Evolutionary conservation across 53 echinoderm and acorn worm genomes (phyloP).

Genomic region (Apostichopus leukothele): DNA sequence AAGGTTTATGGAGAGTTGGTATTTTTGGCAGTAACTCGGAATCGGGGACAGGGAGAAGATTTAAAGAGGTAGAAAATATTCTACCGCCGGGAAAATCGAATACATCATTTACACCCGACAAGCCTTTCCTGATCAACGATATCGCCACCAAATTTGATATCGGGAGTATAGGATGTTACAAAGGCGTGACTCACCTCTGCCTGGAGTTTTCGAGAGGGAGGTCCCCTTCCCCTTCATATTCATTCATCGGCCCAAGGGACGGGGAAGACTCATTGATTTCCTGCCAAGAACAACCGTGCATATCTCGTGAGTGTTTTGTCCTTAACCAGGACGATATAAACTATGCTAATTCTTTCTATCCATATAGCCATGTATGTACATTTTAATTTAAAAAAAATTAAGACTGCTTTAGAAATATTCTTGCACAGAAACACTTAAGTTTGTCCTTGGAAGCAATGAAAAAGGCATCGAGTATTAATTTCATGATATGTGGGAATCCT

Average conservation of each 20-base stretch:
- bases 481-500: too few species aligned
- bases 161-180: slow-evolving; percentile 16
- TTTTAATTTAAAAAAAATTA: too few species aligned
- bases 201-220: slow-evolving; percentile 3
- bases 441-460: too few species aligned
- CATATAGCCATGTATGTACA: too few species aligned
- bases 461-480: too few species aligned
- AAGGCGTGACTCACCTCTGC: slow-evolving; percentile 5
- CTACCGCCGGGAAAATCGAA: background rate
- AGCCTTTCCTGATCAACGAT: background rate
- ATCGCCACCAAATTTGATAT: slow-evolving; percentile 10
- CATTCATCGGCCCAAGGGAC: background rate
- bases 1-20: slow-evolving; percentile 1
- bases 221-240: slow-evolving; percentile 5
- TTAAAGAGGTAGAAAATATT: slow-evolving; percentile 12
- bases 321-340: too few species aligned
- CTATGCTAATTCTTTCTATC: too few species aligned
- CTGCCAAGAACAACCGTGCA: slow-evolving; percentile 10
- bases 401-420: too few species aligned
- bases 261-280: slow-evolving; percentile 1
- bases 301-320: background rate
- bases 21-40: slow-evolving; percentile 18
- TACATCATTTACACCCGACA: background rate
- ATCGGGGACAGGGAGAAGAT: background rate
- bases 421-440: too few species aligned